A percentile compares a stretch with the other conserved stretches of the same genome.
Evolutionary conservation across 2,797 vertebrate species (phyloP).

Genomic region (Anas flavirostris): DNA sequence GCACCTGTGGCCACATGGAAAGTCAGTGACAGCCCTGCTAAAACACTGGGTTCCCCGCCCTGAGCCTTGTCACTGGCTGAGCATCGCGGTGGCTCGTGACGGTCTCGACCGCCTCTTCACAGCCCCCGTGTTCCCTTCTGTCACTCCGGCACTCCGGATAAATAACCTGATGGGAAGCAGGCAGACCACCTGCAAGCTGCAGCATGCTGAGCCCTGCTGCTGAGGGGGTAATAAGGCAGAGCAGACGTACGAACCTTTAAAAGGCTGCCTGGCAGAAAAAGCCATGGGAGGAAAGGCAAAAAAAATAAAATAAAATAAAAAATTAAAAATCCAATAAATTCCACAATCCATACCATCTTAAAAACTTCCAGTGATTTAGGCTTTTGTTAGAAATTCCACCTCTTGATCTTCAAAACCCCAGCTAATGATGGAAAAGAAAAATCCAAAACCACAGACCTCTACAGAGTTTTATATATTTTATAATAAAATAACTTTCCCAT

Average conservation of each 20-base stretch:
- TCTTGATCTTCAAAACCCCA: conserved; percentile 52
- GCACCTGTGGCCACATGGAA: fast-evolving
- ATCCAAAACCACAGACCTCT: conserved; percentile 35
- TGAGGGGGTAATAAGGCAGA: neutral
- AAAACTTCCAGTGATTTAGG: conserved; percentile 25
- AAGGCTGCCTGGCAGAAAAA: conserved; percentile 21
- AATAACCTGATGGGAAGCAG: neutral
- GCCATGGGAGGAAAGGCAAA: neutral
- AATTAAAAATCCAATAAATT: conserved; percentile 18
- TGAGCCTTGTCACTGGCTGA: neutral
- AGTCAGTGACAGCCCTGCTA: neutral
- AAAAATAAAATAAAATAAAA: neutral
- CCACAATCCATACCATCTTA: conserved; percentile 10
- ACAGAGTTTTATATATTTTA: conserved; percentile 23
- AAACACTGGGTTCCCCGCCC: neutral
- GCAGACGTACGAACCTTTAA: neutral
- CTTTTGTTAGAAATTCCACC: conserved; percentile 53
- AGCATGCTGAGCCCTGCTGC: neutral
- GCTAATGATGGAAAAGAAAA: conserved; percentile 64
- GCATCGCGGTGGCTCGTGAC: fast-evolving
- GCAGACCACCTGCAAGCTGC: neutral
- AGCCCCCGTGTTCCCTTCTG: fast-evolving
- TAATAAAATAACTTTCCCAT: conserved; percentile 66
- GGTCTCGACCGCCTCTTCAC: neutral
- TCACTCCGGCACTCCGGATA: fast-evolving